Evolutionary conservation across 2,113 vertebrate species (phyloP), one percentile per base, ranked within the genome.

Genomic region (Mystacornis crossleyi): DNA sequence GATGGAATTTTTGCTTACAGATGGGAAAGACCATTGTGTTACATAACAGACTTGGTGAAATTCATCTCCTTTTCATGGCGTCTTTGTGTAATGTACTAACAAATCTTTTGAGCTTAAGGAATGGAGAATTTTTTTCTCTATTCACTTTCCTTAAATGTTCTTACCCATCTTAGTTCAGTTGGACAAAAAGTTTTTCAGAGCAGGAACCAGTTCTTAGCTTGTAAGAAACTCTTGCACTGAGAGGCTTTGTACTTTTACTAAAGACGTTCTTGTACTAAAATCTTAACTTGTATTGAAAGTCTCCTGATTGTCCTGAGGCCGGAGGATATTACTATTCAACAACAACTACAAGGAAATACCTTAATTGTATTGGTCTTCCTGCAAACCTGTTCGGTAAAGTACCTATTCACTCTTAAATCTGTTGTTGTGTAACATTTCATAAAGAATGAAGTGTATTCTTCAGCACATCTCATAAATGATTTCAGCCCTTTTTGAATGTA

Each of bases 361-460:
- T 60, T 54, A 72, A 71, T 87, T 96, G 67, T 72, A 31, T 94
- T 90, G 25, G 40, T 94, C 33, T 73, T 74, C 26, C 60, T 92
- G 58, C 19, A 81, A 72, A 72, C 53, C 14, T 87, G 8, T 34
- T 65, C 66, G 54, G 61, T 85, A 19, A 90, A 45, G 31, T 84
- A 54, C 73, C 65, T 91, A 18, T 61, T 87, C 75, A 61, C 18
- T 96, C 69, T 92, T 95, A 93, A 93, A 96, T 95, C 57, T 85
- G 18, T 60, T 80, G 9, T 34, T 95, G 33, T 74, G 10, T 65
- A 81, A 58, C 53, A 67, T 73, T 58, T 66, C 5, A 18, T 89
- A 75, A 89, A 54, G 60, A 84, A 65, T 83, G n/a, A 36, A 86
- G 55, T 51, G 26, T 84, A 34, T 71, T 74, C 45, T 89, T 67